Evolutionary conservation across 2,797 vertebrate species (phyloP).

Genomic region (Manis javanica): DNA sequence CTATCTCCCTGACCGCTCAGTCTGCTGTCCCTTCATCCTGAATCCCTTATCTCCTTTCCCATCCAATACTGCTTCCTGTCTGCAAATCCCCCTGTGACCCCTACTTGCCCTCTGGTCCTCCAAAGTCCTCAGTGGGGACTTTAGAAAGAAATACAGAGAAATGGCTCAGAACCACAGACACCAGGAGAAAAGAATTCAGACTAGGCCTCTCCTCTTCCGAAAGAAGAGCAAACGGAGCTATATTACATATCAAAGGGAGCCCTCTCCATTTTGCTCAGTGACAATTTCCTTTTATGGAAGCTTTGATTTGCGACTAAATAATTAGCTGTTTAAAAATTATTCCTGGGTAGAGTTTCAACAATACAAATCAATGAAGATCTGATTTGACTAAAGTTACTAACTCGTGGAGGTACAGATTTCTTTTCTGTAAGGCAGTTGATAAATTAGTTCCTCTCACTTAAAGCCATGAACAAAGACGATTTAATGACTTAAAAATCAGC

Average conservation of each 20-base stretch:
- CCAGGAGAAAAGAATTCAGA: not conserved
- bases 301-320: conserved; percentile 61
- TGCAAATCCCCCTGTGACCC: not conserved
- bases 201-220: not conserved
- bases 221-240: not conserved
- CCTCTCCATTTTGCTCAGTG: not conserved
- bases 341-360: conserved; percentile 56
- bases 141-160: not conserved
- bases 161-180: not conserved
- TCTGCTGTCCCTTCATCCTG: not conserved
- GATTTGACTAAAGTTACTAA: conserved; percentile 48
- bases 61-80: not conserved
- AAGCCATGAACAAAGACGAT: conserved; percentile 32
- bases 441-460: conserved; percentile 60
- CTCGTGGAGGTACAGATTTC: not conserved
- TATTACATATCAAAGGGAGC: not conserved
- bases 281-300: not conserved
- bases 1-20: not conserved
- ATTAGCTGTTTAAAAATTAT: conserved; percentile 63
- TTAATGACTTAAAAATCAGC: conserved; percentile 31
- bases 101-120: not conserved
- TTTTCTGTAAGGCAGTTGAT: conserved; percentile 36
- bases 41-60: not conserved
- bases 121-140: not conserved
- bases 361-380: conserved; percentile 50